Evolutionary conservation across 2,797 vertebrate species (phyloP).

Genomic region (Sciurus carolinensis): DNA sequence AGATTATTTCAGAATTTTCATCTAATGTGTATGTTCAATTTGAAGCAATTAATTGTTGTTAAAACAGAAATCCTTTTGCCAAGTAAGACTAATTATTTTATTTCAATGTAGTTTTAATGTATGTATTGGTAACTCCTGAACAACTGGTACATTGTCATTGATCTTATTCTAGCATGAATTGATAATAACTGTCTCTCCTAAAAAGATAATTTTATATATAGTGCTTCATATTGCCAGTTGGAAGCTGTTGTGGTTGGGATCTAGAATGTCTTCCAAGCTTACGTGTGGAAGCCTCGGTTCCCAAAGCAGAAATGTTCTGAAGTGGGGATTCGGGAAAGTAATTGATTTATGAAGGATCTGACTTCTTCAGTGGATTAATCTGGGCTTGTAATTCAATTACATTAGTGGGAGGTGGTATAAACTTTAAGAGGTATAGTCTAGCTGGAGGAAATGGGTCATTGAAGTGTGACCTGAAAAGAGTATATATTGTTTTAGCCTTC

Average conservation of each 20-base stretch:
- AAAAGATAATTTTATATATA: neutral
- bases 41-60: neutral
- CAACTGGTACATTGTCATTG: neutral
- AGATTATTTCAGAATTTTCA: neutral
- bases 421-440: too few species aligned
- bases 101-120: neutral
- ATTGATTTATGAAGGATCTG: too few species aligned
- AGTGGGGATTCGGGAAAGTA: too few species aligned
- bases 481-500: neutral
- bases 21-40: neutral
- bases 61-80: neutral
- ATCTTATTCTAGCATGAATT: neutral
- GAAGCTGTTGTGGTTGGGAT: neutral
- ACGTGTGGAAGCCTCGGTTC: too few species aligned
- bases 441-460: too few species aligned
- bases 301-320: too few species aligned
- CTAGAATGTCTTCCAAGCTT: too few species aligned
- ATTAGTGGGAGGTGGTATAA: too few species aligned
- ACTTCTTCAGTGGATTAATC: too few species aligned
- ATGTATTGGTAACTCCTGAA: neutral
- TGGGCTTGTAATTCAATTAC: too few species aligned
- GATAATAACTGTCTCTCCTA: neutral
- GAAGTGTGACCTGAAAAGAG: too few species aligned
- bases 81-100: neutral
- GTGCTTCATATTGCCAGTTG: neutral